A percentile compares a stretch with the other conserved stretches of the same genome.
These are phyloP conservation scores for Gorsachius goisagi DNA, from an alignment of 2,113 vertebrate genomes.

Conservation along the genomic window DNA sequence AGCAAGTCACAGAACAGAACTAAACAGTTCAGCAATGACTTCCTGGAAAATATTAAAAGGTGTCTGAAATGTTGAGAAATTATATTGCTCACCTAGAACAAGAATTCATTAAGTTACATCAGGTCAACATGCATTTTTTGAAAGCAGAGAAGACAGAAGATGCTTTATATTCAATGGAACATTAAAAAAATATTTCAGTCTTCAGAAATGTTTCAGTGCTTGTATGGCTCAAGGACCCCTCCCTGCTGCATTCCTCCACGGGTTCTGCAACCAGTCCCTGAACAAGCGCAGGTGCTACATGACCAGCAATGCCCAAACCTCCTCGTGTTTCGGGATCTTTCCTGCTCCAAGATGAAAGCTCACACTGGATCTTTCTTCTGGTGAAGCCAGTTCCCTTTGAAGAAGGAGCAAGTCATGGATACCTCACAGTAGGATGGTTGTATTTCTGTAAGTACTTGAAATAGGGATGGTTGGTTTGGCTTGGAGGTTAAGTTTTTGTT, in stretches of 20 bases:
- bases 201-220: background rate
- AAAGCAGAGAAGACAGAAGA: background rate
- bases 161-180: background rate
- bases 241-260: background rate
- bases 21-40: background rate
- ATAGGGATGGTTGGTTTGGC: background rate
- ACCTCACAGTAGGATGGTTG: background rate
- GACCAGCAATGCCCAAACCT: background rate
- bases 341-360: background rate
- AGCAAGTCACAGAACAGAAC: background rate
- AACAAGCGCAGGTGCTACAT: background rate
- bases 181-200: background rate
- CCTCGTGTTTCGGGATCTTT: background rate
- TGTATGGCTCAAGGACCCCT: background rate
- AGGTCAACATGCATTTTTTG: background rate
- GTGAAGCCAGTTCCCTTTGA: background rate
- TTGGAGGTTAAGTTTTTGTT: background rate
- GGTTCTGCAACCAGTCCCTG: background rate
- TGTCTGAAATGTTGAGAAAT: background rate
- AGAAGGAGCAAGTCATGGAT: background rate
- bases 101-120: background rate
- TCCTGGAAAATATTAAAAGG: background rate
- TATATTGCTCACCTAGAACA: background rate
- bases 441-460: background rate
- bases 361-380: background rate